Conservation (phyloP, 2,888 invertebrate genomes). For the Leptura quadrifasciata region DNA sequence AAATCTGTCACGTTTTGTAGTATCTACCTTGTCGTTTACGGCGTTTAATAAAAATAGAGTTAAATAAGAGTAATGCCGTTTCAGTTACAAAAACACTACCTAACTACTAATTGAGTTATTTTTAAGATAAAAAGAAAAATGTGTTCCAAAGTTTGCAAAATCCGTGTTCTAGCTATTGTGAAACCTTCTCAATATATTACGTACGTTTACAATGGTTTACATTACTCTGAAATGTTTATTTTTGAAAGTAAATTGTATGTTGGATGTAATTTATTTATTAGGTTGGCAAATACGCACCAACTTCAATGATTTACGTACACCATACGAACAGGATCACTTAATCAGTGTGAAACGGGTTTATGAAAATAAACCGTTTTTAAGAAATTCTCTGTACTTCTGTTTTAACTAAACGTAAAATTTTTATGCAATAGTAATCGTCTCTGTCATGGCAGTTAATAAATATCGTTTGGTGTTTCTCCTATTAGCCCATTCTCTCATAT, state of each 20-base stretch:
- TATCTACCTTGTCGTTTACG: no score
- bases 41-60: no score
- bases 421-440: background rate
- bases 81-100: background rate
- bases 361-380: constrained; percentile 16
- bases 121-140: background rate
- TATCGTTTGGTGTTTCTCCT: no score
- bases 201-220: constrained; percentile 14
- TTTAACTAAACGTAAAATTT: background rate
- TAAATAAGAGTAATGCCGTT: no score
- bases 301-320: constrained; percentile 26
- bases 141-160: background rate
- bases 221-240: constrained; percentile 19
- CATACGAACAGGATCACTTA: constrained; percentile 23
- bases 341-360: constrained; percentile 10
- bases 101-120: background rate
- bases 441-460: background rate
- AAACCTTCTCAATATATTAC: background rate
- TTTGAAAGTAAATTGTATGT: constrained; percentile 15
- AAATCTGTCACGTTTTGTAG: no score
- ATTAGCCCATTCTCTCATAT: no score
- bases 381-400: background rate
- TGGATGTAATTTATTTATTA: constrained; percentile 22
- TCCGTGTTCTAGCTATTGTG: background rate
- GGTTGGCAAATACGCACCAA: constrained; percentile 7